Percentiles rank a stretch among this genome's conserved stretches.
Evolutionary conservation across 2,113 vertebrate genomes (phyloP).

Genomic region (Catharus fuscescens): DNA sequence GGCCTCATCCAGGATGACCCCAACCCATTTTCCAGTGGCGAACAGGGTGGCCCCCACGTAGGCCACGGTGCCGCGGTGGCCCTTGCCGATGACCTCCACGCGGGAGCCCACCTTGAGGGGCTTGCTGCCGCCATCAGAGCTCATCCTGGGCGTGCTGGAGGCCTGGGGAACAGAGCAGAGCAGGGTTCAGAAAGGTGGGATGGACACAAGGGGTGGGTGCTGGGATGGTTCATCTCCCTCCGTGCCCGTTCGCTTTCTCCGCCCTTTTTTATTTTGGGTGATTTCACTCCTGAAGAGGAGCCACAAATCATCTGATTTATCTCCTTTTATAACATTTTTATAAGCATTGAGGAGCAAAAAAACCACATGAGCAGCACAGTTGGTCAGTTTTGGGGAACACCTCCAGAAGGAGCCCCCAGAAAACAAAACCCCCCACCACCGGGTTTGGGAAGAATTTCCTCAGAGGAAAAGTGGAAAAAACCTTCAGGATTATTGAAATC

Average conservation of each 20-base stretch:
- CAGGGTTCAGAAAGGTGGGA: fast-evolving
- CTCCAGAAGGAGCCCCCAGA: no score
- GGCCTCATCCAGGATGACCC: constrained; percentile 93
- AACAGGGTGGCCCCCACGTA: constrained; percentile 94
- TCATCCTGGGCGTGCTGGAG: constrained; percentile 89
- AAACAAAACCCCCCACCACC: no score
- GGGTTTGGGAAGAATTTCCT: no score
- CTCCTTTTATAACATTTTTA: background rate
- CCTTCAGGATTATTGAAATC: background rate
- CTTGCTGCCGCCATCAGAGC: constrained; percentile 80
- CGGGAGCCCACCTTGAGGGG: constrained; percentile 90
- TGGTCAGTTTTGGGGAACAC: no score
- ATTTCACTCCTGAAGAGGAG: background rate
- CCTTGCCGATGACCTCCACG: constrained; percentile 97
- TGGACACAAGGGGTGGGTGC: fast-evolving
- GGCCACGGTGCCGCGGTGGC: constrained; percentile 91
- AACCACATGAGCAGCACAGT: background rate
- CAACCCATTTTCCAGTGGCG: constrained; percentile 96
- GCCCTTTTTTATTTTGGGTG: fast-evolving
- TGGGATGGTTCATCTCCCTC: fast-evolving
- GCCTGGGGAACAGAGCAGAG: constrained; percentile 67
- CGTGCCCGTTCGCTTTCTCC: fast-evolving
- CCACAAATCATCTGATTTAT: background rate
- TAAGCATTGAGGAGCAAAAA: fast-evolving
- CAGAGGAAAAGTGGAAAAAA: no score